Percentiles rank a stretch among this genome's conserved stretches.
These are phyloP conservation scores for Microtus oregoni DNA, from an alignment of 2,113 vertebrate species.

Conservation along the genomic window DNA sequence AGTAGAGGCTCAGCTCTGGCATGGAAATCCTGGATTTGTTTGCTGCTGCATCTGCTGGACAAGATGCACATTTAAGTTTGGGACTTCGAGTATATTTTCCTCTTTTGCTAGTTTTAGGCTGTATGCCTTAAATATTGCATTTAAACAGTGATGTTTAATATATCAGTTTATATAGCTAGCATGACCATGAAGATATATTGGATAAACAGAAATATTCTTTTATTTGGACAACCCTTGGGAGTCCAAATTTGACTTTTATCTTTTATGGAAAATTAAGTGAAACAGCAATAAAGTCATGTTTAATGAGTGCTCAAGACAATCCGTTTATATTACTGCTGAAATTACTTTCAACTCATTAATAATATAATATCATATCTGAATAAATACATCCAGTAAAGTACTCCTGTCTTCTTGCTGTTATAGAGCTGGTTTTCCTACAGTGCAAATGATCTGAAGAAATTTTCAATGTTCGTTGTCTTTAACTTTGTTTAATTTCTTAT, in stretches of 20 bases:
- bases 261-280: background rate
- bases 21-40: conserved; percentile 79
- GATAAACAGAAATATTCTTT: conserved; percentile 48
- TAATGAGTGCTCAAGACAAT: background rate
- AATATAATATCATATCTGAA: conserved; percentile 25
- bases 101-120: conserved; percentile 25
- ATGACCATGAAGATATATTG: background rate
- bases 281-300: background rate
- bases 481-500: conserved; percentile 38
- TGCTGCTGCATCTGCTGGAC: conserved; percentile 64
- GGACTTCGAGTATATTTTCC: background rate
- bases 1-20: conserved; percentile 79
- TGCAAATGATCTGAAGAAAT: background rate
- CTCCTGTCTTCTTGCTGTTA: background rate
- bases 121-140: conserved; percentile 47
- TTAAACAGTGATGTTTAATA: conserved; percentile 51
- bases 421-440: background rate
- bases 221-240: background rate
- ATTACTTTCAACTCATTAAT: conserved; percentile 23
- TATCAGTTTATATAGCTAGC: background rate
- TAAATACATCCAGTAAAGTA: conserved; percentile 30
- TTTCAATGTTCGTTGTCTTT: background rate
- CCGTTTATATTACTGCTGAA: conserved; percentile 18
- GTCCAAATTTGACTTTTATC: background rate
- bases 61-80: conserved; percentile 38